Conservation (phyloP, 2,888 invertebrate species). For the Adelognathus sp. region DNA sequence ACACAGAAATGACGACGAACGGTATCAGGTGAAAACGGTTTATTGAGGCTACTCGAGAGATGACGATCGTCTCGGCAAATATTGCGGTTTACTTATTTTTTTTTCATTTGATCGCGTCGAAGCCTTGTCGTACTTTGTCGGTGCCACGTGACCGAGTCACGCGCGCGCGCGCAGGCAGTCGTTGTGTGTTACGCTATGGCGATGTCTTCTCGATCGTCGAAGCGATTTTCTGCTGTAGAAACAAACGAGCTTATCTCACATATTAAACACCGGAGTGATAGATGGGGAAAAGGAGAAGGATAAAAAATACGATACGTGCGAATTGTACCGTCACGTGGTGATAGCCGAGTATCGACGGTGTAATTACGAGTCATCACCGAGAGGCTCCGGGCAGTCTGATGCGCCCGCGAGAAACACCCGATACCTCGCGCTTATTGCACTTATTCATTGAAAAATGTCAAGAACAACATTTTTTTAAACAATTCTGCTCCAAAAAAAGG, state of each 20-base stretch:
- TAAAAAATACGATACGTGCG: not conserved
- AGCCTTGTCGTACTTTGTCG: not conserved
- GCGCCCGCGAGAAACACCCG: not conserved
- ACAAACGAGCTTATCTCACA: not conserved
- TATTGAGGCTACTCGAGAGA: conserved; percentile 36
- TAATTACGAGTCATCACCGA: not conserved
- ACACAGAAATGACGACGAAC: not conserved
- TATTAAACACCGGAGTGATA: not conserved
- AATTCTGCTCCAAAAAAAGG: not conserved
- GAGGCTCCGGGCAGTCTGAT: not conserved
- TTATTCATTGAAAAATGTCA: not conserved
- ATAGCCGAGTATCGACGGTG: conserved; percentile 4
- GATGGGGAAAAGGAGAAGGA: not conserved
- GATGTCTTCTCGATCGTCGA: not conserved
- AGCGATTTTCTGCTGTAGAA: conserved; percentile 3
- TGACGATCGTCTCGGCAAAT: conserved; percentile 2
- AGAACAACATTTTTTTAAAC: not conserved
- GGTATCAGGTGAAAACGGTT: not conserved
- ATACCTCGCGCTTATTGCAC: not conserved
- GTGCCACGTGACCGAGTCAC: conserved; percentile 25
- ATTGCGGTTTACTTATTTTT: not conserved
- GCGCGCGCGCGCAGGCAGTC: too few relatives aligned
- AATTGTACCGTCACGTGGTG: conserved; percentile 23
- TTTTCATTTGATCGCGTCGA: not conserved
- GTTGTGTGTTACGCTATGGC: too few relatives aligned